Evolutionary conservation across 2,113 vertebrate species (phyloP), one percentile per base, ranked within the genome.

Genomic region (Orcinus orca): DNA sequence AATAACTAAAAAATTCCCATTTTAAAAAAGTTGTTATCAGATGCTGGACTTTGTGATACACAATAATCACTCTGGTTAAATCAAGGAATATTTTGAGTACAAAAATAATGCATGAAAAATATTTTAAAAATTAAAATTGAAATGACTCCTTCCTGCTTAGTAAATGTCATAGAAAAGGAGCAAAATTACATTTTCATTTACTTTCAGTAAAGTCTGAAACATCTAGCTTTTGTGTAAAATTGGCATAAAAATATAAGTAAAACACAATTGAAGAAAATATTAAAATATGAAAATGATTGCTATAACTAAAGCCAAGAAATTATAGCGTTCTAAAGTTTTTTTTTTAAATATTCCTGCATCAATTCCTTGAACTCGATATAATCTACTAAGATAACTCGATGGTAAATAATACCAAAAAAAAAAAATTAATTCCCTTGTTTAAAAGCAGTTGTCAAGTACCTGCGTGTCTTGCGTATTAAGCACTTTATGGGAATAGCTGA

Each of bases 321-420:
- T 73, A 36, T 3, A 90, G 47, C 18, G 41, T 85, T 95, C 53
- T 81, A 36, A 63, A 73, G 12, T 15, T 81, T 44, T 44, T 44
- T 63, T 71, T 50, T 82, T 50, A 71, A 58, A 79, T 15, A 82
- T 76, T 82, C 29, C 58, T 92, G n/a, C 33, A 67, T 84, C 50
- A 65, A n/a, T 93, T 97, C 31, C 26, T 97, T 67, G 60, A 85
- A 92, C 13, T 74, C 17, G 29, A 11, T 68, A 50, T 60, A 90
- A 53, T 70, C 25, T 76, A 92, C 38, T 65, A 62, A 88, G 41
- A 88, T 88, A 65, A 82, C 6, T 55, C 53, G 76, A 36, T 95
- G 44, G 41, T 80, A 97, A 88, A 93, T 90, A 96, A 95, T 71
- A 93, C 13, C 82, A 95, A 91, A 92, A 95, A 89, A 90, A n/a